A percentile compares a stretch with the other conserved stretches of the same genome.
These are phyloP conservation scores for Panthera uncia DNA, from an alignment of 2,113 vertebrate genomes.

Conservation along the genomic window DNA sequence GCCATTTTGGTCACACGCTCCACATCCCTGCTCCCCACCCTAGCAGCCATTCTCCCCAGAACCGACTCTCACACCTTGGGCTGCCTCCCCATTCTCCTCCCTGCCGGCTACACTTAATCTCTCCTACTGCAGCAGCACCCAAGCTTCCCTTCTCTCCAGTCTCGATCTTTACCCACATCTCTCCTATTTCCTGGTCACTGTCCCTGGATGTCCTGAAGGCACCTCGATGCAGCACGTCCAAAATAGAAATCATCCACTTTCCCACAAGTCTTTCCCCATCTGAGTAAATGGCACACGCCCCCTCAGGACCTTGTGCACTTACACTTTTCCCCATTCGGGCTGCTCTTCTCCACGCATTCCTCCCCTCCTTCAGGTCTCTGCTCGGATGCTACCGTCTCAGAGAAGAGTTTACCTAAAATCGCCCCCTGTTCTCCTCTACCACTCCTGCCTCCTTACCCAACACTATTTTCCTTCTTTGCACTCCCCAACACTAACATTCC, in stretches of 20 bases:
- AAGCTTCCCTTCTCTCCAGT: slow-evolving; percentile 25
- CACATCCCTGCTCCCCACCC: background rate
- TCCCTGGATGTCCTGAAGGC: slow-evolving; percentile 72
- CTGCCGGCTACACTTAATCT: background rate
- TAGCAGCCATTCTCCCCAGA: background rate
- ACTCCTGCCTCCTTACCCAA: background rate
- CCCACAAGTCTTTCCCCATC: slow-evolving; percentile 39
- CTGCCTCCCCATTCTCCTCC: background rate
- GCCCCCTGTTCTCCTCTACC: background rate
- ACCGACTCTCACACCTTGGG: background rate
- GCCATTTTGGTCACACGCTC: background rate
- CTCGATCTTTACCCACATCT: slow-evolving; percentile 29
- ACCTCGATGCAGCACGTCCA: slow-evolving; percentile 64
- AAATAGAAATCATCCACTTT: slow-evolving; percentile 74
- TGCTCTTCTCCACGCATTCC: background rate
- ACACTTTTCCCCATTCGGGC: background rate
- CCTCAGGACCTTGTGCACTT: slow-evolving; percentile 68
- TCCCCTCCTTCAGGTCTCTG: slow-evolving; percentile 28
- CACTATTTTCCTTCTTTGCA: background rate
- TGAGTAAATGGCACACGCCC: slow-evolving; percentile 67
- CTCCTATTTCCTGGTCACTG: slow-evolving; percentile 55
- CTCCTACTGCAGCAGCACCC: background rate
- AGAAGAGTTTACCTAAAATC: background rate
- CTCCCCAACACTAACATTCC: background rate
- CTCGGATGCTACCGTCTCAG: slow-evolving; percentile 48